Conservation (phyloP, 2,888 invertebrate genomes). For the Ecdyonurus torrentis region DNA sequence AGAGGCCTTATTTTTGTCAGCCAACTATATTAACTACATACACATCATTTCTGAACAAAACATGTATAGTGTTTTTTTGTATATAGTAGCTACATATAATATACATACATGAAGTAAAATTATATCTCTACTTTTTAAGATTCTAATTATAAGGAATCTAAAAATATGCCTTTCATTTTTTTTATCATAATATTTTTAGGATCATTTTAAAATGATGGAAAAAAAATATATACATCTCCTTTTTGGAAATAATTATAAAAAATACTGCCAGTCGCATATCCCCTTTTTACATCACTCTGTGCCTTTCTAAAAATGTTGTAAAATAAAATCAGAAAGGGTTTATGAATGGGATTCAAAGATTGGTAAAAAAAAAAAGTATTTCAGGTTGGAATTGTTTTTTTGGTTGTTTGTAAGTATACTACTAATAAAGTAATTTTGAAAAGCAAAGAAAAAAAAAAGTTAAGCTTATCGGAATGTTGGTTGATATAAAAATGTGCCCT, state of each 20-base stretch:
- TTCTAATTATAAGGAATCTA: too few species aligned
- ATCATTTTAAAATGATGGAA: not conserved
- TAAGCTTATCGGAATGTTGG: not conserved
- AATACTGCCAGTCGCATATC: not conserved
- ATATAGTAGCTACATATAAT: too few species aligned
- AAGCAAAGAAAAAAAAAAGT: too few species aligned
- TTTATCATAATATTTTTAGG: not conserved
- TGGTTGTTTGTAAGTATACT: too few species aligned
- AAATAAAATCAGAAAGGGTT: not conserved
- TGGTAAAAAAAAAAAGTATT: too few species aligned
- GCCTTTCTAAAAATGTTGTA: not conserved
- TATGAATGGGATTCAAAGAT: not conserved
- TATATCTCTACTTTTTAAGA: too few species aligned
- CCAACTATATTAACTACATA: too few species aligned
- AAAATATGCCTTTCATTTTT: not conserved
- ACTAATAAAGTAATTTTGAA: too few species aligned
- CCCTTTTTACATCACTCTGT: not conserved
- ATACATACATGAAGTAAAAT: too few species aligned
- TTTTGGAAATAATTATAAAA: not conserved
- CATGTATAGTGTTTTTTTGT: too few species aligned
- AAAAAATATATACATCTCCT: not conserved
- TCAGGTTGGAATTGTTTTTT: not conserved
- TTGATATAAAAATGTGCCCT: not conserved
- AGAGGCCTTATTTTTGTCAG: conserved; percentile 2
- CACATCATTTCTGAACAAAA: too few species aligned